Percentiles rank a stretch among this genome's conserved stretches.
phyloP scores from a whole-genome alignment of 2,113 vertebrate species.

The Dasyprocta punctata region DNA sequence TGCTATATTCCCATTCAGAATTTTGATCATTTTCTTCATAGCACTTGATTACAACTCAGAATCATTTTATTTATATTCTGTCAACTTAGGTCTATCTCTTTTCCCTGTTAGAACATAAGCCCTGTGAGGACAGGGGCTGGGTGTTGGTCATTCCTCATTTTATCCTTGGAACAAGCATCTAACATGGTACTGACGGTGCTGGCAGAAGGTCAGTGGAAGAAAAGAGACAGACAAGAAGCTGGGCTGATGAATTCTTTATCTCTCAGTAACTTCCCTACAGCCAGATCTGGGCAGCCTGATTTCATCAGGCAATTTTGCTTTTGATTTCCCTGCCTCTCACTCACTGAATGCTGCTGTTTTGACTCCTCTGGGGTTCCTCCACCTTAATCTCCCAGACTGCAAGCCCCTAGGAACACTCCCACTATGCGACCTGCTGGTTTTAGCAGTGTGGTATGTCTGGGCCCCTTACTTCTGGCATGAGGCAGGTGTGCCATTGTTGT shows the following conservation, averaged over 20 bases:
- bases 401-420: fast-evolving
- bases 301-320: not conserved
- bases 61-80: not conserved
- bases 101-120: not conserved
- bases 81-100: not conserved
- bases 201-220: not conserved
- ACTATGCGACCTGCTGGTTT: not conserved
- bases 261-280: not conserved
- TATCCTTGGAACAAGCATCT: not conserved
- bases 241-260: not conserved
- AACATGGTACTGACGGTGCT: not conserved
- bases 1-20: not conserved
- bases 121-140: not conserved
- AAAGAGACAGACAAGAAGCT: not conserved
- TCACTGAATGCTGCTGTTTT: not conserved
- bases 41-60: not conserved
- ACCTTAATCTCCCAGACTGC: not conserved
- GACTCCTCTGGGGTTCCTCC: not conserved
- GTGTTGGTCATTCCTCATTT: not conserved
- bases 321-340: not conserved
- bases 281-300: not conserved
- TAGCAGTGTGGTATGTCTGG: fast-evolving
- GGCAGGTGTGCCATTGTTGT: not conserved
- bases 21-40: not conserved
- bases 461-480: not conserved